Base-by-base conservation (phyloP, 2,113 vertebrate species). In the Herpetotheres cachinnans region DNA sequence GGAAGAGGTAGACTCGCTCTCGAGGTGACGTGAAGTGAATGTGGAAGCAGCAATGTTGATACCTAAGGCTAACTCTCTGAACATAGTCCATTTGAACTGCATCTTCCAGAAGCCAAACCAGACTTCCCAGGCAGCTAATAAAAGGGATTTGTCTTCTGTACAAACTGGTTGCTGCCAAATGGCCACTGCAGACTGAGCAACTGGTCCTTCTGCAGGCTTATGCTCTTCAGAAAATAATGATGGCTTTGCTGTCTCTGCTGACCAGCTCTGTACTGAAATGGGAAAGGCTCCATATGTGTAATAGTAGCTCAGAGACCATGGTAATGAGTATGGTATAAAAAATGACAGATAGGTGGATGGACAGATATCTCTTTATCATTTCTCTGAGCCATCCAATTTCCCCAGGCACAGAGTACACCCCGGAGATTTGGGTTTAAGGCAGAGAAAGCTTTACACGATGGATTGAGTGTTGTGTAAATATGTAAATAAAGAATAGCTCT, bases 401-500 rank as follows among this genome's bases (percentile, higher is more conserved):
- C 94, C 76, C 46, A 89, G 86, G 90, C 84, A 93, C 76, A 0
- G 82, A 90, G 66, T 42, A 81, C 92, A 93, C 78, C 82, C 95
- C 2, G 16, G 93, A 96, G 91, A 84, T 93, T 77, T 87, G 80
- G 78, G 79, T 96, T 95, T 94, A 86, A 90, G 89, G 96, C 96
- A 95, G 61, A 94, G 95, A 79, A 95, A 96, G 65, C 71, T 96
- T 67, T 72, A 66, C 69, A 25, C 7, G 32, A 76, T 74, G 76
- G 59, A 96, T 94, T 97, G 93, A 97, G 84, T 94, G 95, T 95
- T 95, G 82, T 47, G 94, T 94, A 95, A 96, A 90, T 73, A 95
- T 94, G 58, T 86, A 82, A 94, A 96, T 96, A 97, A 87, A 95
- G 91, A 95, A 96, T 93, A 93, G 81, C 76, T 90, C 89, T 96